Conservation (phyloP, 1,140 invertebrate species). For the Lasioglossum albipes region DNA sequence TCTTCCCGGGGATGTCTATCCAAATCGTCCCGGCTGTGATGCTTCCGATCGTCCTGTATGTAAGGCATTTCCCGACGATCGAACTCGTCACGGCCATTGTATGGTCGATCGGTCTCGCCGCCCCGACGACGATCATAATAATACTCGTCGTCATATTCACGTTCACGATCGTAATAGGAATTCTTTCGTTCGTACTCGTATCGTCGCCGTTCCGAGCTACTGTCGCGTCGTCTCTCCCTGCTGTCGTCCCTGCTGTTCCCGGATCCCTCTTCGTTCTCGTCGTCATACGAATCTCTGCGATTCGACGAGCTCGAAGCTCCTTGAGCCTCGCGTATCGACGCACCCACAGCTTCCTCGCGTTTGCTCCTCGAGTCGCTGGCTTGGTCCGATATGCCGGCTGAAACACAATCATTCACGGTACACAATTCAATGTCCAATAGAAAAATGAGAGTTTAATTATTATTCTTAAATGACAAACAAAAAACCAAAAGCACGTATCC, state of each 20-base stretch:
- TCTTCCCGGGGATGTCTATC: constrained; percentile 72
- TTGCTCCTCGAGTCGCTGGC: constrained; percentile 71
- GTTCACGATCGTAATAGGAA: constrained; percentile 73
- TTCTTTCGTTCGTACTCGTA: constrained; percentile 74
- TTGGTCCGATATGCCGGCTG: constrained; percentile 68
- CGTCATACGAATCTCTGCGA: constrained; percentile 76
- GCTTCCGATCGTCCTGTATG: constrained; percentile 72
- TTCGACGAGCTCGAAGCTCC: constrained; percentile 63
- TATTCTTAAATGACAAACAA: too few species aligned
- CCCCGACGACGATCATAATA: constrained; percentile 79
- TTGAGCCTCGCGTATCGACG: constrained; percentile 71
- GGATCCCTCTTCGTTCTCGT: constrained; percentile 76
- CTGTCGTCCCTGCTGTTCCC: constrained; percentile 75
- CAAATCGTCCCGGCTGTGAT: constrained; percentile 73
- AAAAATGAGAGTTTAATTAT: too few species aligned
- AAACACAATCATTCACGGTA: neutral
- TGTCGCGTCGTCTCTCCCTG: constrained; percentile 74
- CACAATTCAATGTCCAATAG: too few species aligned
- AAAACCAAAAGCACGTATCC: too few species aligned
- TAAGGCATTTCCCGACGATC: constrained; percentile 73
- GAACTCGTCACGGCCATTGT: constrained; percentile 74
- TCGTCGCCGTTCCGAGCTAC: constrained; percentile 71
- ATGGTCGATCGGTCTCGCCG: constrained; percentile 74
- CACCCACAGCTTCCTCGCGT: constrained; percentile 77
- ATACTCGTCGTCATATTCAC: constrained; percentile 78